phyloP scores from a whole-genome alignment of 2,113 vertebrate genomes.

The Pimephales promelas region DNA sequence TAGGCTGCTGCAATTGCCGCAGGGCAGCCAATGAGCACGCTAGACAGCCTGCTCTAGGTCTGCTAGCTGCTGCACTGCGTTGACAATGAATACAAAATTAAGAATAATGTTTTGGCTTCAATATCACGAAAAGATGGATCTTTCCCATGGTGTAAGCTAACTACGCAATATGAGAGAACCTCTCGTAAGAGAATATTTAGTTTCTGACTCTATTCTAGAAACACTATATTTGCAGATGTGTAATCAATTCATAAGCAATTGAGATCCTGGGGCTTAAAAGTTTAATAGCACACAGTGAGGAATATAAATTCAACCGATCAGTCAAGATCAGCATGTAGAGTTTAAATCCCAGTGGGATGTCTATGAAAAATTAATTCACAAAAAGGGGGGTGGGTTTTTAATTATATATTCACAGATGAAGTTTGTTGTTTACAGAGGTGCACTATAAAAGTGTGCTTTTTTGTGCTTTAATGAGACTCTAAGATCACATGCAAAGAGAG shows the following conservation, averaged over 20 bases:
- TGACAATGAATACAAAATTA: no score
- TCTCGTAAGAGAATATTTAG: no score
- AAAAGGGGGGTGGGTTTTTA: neutral
- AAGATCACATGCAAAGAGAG: neutral
- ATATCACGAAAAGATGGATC: no score
- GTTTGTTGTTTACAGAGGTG: neutral
- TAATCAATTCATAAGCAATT: conserved; percentile 35
- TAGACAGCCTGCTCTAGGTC: no score
- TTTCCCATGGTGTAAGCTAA: no score
- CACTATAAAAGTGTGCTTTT: neutral
- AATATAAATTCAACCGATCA: conserved; percentile 29
- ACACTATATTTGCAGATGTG: conserved; percentile 32
- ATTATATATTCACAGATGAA: neutral
- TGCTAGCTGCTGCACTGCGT: no score
- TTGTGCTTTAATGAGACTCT: neutral
- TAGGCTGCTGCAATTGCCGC: no score
- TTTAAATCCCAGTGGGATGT: conserved; percentile 22
- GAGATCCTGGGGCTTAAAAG: conserved; percentile 25
- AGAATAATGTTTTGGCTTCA: no score
- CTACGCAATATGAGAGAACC: no score
- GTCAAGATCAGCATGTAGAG: conserved; percentile 30
- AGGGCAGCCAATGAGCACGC: no score
- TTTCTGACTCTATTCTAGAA: conserved; percentile 7
- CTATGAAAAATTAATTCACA: conserved; percentile 33
- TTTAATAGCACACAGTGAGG: conserved; percentile 28